Evolutionary conservation across 2,113 vertebrate genomes (phyloP).

Genomic region (Lepus timidus): DNA sequence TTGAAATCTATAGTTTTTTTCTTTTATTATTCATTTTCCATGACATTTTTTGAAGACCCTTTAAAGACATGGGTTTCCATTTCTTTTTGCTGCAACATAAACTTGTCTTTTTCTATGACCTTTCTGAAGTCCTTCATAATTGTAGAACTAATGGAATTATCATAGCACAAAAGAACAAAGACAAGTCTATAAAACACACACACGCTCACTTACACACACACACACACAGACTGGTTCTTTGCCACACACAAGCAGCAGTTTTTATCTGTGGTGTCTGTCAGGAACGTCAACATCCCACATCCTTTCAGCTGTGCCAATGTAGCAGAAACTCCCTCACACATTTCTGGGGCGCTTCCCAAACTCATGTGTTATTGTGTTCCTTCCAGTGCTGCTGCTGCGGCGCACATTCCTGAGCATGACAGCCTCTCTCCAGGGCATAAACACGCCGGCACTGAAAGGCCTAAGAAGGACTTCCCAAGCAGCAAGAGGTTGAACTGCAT

Average conservation of each 20-base stretch:
- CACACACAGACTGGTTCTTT: neutral
- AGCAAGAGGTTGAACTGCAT: neutral
- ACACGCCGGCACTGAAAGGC: conserved; percentile 44
- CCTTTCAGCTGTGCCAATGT: neutral
- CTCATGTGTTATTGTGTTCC: neutral
- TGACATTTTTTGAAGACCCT: too few relatives aligned
- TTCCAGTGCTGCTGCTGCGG: neutral
- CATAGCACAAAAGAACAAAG: conserved; percentile 30
- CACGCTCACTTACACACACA: neutral
- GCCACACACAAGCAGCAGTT: conserved; percentile 21
- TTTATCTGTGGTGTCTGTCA: conserved; percentile 12
- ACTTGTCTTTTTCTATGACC: too few relatives aligned
- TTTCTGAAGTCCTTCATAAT: neutral
- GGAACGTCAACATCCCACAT: conserved; percentile 58
- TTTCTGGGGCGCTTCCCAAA: conserved; percentile 43
- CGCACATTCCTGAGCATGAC: neutral
- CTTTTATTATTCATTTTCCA: too few relatives aligned
- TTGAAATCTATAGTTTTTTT: too few relatives aligned
- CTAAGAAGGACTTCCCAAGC: conserved; percentile 5
- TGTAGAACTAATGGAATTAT: neutral
- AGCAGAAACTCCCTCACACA: neutral
- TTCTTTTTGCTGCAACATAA: too few relatives aligned
- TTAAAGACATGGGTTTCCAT: too few relatives aligned
- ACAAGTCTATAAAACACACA: neutral
- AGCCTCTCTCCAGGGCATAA: neutral